Percentiles rank a stretch among this genome's conserved stretches.
These are phyloP conservation scores for Mellilla xanthometata DNA, from an alignment of 2,888 invertebrate species.

Conservation along the genomic window DNA sequence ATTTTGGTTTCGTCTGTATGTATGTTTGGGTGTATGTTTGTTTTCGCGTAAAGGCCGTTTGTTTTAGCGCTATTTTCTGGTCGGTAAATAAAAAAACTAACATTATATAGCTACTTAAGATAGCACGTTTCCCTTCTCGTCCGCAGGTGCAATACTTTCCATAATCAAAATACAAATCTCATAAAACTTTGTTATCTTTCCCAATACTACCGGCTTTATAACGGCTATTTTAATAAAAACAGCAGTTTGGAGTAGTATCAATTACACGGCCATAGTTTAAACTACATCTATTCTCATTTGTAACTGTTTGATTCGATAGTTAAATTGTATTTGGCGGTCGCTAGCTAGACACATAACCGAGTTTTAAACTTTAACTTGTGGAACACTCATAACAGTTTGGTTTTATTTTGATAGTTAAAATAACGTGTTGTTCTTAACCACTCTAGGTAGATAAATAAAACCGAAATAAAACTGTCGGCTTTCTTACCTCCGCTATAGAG, in stretches of 20 bases:
- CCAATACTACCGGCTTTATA: constrained; percentile 5
- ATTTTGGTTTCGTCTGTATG: no score
- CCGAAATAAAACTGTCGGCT: neutral
- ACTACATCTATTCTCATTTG: constrained; percentile 18
- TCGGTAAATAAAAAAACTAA: no score
- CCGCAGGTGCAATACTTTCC: constrained; percentile 7
- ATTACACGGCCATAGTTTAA: constrained; percentile 18
- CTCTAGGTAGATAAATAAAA: constrained; percentile 6
- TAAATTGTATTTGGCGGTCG: constrained; percentile 6
- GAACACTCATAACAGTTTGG: constrained; percentile 1
- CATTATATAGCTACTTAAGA: no score
- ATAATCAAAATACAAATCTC: constrained; percentile 5
- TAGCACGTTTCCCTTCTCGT: no score
- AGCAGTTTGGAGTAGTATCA: constrained; percentile 8
- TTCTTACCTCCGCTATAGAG: neutral
- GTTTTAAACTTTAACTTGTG: neutral
- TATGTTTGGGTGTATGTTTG: no score
- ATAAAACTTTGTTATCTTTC: constrained; percentile 10
- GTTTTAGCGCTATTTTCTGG: no score
- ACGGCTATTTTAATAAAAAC: constrained; percentile 5
- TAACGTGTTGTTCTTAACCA: neutral
- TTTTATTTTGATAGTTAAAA: constrained; percentile 8
- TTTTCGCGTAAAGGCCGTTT: no score
- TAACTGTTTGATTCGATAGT: constrained; percentile 12
- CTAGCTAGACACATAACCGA: neutral